Evolutionary conservation across 2,888 invertebrate genomes (phyloP).

Genomic region (Antheraea yamamai): DNA sequence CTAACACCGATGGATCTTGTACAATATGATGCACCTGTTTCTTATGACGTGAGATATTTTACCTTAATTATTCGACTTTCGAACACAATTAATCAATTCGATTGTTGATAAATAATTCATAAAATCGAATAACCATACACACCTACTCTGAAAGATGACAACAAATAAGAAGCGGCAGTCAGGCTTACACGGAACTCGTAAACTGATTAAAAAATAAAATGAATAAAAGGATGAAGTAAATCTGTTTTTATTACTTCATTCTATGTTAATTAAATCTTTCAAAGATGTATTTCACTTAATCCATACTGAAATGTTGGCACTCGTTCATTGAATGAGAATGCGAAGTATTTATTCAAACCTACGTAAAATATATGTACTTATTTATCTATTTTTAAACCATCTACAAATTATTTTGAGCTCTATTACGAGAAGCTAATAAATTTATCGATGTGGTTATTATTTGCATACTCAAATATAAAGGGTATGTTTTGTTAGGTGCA

Average conservation of each 20-base stretch:
- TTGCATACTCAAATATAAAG: background rate
- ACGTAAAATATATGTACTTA: background rate
- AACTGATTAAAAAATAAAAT: background rate
- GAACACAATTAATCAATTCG: no score
- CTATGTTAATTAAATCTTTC: background rate
- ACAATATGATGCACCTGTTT: constrained; percentile 63
- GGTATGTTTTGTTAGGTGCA: background rate
- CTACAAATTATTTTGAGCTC: background rate
- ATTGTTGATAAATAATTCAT: no score
- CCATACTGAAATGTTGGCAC: background rate
- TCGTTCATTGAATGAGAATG: background rate
- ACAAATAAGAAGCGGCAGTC: background rate
- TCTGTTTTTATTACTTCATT: background rate
- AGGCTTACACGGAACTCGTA: background rate
- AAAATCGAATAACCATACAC: no score
- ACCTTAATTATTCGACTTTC: background rate
- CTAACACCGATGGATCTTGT: constrained; percentile 62
- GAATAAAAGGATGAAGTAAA: background rate
- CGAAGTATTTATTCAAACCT: background rate
- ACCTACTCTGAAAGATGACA: no score
- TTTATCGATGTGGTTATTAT: background rate
- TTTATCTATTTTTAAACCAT: background rate
- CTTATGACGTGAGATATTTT: constrained; percentile 64
- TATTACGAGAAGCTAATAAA: background rate
- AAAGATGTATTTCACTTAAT: background rate